A percentile compares a stretch with the other conserved stretches of the same genome.
These are phyloP conservation scores for Caracal caracal DNA, from an alignment of 2,113 vertebrate species.

Conservation along the genomic window DNA sequence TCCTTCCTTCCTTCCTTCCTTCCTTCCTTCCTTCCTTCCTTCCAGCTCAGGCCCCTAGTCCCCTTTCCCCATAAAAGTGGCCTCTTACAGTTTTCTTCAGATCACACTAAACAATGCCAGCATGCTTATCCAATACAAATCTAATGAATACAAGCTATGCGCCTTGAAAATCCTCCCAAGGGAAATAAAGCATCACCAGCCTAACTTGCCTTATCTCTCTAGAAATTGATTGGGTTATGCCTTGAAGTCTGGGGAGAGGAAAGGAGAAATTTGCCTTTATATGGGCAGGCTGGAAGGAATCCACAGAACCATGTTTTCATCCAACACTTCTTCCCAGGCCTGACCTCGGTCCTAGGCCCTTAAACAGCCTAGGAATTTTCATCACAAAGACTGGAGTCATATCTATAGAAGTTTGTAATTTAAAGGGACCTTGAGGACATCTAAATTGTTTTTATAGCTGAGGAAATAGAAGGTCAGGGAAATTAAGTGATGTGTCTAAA, in stretches of 20 bases:
- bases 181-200: not conserved
- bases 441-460: not conserved
- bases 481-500: not conserved
- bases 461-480: not conserved
- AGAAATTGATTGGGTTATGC: not conserved
- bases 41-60: not conserved
- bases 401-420: not conserved
- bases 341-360: not conserved
- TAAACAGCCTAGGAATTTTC: not conserved
- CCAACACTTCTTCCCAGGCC: not conserved
- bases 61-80: fast-evolving
- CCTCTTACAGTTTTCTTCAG: not conserved
- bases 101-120: not conserved
- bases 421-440: not conserved
- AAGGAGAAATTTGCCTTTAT: not conserved
- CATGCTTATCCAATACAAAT: not conserved
- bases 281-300: not conserved
- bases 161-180: not conserved
- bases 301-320: not conserved
- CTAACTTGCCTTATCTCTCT: not conserved
- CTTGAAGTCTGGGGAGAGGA: not conserved
- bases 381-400: not conserved
- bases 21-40: not conserved
- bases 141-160: not conserved
- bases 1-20: no score